Evolutionary conservation across 2,888 invertebrate species (phyloP), one percentile per base, ranked within the genome.

Genomic region (Pyrochroa serraticornis): DNA sequence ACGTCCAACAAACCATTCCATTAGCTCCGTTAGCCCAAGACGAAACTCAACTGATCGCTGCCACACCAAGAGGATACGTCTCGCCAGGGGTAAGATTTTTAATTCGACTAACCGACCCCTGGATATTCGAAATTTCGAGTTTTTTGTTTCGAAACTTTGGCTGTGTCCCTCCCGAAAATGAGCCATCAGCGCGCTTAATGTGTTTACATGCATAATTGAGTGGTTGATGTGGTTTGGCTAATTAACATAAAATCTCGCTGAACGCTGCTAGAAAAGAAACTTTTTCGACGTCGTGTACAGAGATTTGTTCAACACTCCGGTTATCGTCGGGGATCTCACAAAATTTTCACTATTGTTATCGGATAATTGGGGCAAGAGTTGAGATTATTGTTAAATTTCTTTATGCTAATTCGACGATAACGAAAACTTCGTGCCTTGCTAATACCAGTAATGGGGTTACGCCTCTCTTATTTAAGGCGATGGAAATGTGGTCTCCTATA

Each of bases 61-160:
- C 70, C 31, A 73, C 78, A 44, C 77, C 79, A 3, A 75, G 70
- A 68, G 78, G 75, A 62, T 78, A 75, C 66, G 74, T 77, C 45
- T 79, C 79, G 14, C 77, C 79, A 45, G 76, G 75, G 76, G 80
- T 80, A 72, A 79, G 79, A 74, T 32, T 35, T 22, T 13, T 45
- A 36, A 37, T 13, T 35, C 7, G 2, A 7, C 2, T 30, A 37
- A 41, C 37, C 42, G 42, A 38, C 47, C 47, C 42, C n/a, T n/a
- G 35, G 33, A 47, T 34, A 46, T 35, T 35, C 39, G 36, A 50
- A 42, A 49, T 42, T 34, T 33, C 14, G 5, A 48, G 14, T 10
- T 42, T 32, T 0, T 33, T 46, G 9, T 9, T 7, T 7, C 7
- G 35, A 14, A 22, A 38, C 8, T 7, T 36, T 14, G 46, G 35